A percentile compares a stretch with the other conserved stretches of the same genome.
phyloP scores from a whole-genome alignment of 2,888 invertebrate genomes.

The Meghimatium bilineatum region DNA sequence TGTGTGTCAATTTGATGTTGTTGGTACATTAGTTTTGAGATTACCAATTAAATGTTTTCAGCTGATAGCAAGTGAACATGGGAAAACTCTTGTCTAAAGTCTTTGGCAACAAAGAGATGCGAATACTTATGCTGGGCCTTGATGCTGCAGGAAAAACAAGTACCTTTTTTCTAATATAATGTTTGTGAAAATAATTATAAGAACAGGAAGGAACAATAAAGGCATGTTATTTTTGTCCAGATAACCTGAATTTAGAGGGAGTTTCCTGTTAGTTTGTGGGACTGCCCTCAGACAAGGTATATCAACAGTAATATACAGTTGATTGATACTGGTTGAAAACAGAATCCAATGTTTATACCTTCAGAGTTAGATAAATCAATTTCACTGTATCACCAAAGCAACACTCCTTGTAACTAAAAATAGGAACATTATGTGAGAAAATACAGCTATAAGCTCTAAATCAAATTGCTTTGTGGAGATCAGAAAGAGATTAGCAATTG shows the following conservation, averaged over 20 bases:
- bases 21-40: background rate
- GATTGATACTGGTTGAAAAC: too few relatives aligned
- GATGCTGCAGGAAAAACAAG: constrained; percentile 77
- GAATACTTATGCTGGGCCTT: constrained; percentile 77
- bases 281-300: too few relatives aligned
- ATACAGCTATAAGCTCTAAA: too few relatives aligned
- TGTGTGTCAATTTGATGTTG: background rate
- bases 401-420: too few relatives aligned
- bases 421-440: too few relatives aligned
- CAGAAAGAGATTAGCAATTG: too few relatives aligned
- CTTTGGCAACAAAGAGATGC: constrained; percentile 78
- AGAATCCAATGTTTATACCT: too few relatives aligned
- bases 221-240: background rate
- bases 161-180: constrained; percentile 42
- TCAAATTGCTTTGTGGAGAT: too few relatives aligned
- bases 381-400: too few relatives aligned
- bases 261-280: too few relatives aligned
- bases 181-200: background rate
- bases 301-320: too few relatives aligned
- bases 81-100: constrained; percentile 86
- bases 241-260: background rate
- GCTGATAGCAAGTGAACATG: constrained; percentile 44
- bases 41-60: background rate
- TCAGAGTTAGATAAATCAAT: too few relatives aligned
- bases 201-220: background rate